Conservation (phyloP, 2,113 vertebrate species). For the Hucho hucho region DNA sequence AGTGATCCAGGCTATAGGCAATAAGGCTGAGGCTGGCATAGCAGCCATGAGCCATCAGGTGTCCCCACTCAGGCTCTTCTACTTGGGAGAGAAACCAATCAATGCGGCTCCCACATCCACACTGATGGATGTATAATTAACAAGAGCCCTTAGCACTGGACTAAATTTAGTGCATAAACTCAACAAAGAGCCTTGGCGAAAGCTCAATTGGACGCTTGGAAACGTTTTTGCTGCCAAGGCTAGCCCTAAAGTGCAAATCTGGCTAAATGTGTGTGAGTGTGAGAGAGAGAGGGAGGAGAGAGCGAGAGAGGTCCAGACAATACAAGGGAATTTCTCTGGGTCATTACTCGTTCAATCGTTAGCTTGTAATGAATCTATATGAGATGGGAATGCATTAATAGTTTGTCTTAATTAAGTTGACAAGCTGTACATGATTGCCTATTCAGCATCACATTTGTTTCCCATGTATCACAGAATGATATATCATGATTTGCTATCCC, state of each 20-base stretch:
- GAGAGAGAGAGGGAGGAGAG: conserved; percentile 28
- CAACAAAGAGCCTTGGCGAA: conserved; percentile 44
- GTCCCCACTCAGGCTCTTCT: conserved; percentile 1
- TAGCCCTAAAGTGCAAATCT: conserved; percentile 48
- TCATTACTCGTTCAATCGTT: conserved; percentile 56
- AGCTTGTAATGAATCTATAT: conserved; percentile 58
- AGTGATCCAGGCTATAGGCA: conserved; percentile 26
- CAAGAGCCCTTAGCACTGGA: conserved; percentile 68
- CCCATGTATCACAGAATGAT: conserved; percentile 7
- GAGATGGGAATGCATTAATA: conserved; percentile 48
- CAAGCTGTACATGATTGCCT: conserved; percentile 48
- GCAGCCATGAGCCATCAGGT: not conserved
- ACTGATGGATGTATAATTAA: conserved; percentile 75
- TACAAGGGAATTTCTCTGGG: conserved; percentile 51
- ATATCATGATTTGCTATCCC: conserved; percentile 43
- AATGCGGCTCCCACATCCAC: conserved; percentile 30
- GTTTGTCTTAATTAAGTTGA: conserved; percentile 64
- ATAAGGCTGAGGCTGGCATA: not conserved
- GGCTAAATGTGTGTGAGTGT: conserved; percentile 33
- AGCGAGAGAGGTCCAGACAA: conserved; percentile 23
- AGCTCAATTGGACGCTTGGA: conserved; percentile 56
- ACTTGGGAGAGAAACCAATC: conserved; percentile 45
- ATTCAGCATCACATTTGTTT: conserved; percentile 43
- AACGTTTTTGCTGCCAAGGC: conserved; percentile 40
- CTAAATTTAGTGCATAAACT: conserved; percentile 74